Percentiles rank a stretch among this genome's conserved stretches.
phyloP scores from a whole-genome alignment of 1,140 invertebrate genomes.

The Drosophila gunungcola region DNA sequence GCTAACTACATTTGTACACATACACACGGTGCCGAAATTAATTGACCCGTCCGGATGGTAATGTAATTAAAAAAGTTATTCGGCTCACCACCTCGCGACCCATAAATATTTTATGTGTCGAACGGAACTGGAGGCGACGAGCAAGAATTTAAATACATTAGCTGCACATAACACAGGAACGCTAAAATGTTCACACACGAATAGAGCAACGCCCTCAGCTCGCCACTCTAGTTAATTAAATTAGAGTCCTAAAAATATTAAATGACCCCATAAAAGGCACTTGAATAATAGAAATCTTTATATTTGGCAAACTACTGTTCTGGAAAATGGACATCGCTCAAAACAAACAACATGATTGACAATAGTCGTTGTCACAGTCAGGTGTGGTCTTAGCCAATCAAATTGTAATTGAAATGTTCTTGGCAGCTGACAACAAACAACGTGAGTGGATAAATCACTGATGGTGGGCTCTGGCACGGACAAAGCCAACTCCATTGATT shows the following conservation, averaged over 20 bases:
- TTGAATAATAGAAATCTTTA: background rate
- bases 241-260: constrained; percentile 15
- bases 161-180: background rate
- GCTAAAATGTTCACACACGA: background rate
- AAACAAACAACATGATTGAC: constrained; percentile 9
- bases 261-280: constrained; percentile 19
- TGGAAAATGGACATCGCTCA: background rate
- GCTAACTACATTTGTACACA: background rate
- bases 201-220: background rate
- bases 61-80: constrained; percentile 37
- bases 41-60: constrained; percentile 28
- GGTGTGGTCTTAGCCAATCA: constrained; percentile 42
- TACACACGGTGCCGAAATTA: constrained; percentile 10
- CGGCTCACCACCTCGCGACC: background rate
- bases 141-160: constrained; percentile 27
- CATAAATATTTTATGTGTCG: constrained; percentile 8
- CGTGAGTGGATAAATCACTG: constrained; percentile 34
- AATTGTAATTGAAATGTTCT: constrained; percentile 61
- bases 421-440: constrained; percentile 47
- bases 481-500: constrained; percentile 60
- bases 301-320: constrained; percentile 2
- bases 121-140: background rate
- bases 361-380: constrained; percentile 12
- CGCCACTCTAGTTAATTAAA: constrained; percentile 16
- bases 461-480: constrained; percentile 30